Percentiles rank a stretch among this genome's conserved stretches.
phyloP scores from a whole-genome alignment of 1,140 invertebrate species.

The Drosophila teissieri region DNA sequence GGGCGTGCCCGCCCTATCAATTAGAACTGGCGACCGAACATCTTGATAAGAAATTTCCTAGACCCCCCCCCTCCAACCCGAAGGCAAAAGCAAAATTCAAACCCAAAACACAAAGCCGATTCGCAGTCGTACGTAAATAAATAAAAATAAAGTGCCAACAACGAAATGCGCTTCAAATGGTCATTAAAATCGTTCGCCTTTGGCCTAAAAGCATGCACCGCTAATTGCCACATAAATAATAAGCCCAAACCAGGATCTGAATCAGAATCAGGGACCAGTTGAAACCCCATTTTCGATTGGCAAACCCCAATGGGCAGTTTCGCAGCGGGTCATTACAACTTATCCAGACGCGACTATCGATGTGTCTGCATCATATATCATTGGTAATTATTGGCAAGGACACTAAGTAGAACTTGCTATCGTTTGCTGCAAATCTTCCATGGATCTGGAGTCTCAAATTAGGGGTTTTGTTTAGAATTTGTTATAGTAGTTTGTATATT shows the following conservation, averaged over 20 bases:
- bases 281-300: not conserved
- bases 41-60: conserved; percentile 65
- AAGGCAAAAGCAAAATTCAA: too few species aligned
- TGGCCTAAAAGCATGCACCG: conserved; percentile 65
- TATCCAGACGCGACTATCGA: conserved; percentile 58
- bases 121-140: conserved; percentile 47
- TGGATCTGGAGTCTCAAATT: too few species aligned
- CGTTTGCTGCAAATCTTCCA: not conserved
- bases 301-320: conserved; percentile 1
- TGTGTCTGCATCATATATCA: conserved; percentile 39
- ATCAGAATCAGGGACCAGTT: conserved; percentile 15
- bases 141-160: conserved; percentile 78
- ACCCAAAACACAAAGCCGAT: not conserved
- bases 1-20: conserved; percentile 78
- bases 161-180: conserved; percentile 80
- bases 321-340: conserved; percentile 33
- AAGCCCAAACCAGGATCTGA: conserved; percentile 51
- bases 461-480: too few species aligned
- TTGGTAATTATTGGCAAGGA: conserved; percentile 29
- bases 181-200: conserved; percentile 70
- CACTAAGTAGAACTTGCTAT: not conserved
- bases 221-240: conserved; percentile 80
- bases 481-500: too few species aligned
- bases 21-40: conserved; percentile 76
- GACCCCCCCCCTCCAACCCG: too few species aligned